Evolutionary conservation across 2,113 vertebrate species (phyloP).

Genomic region (Falcunculus frontatus): DNA sequence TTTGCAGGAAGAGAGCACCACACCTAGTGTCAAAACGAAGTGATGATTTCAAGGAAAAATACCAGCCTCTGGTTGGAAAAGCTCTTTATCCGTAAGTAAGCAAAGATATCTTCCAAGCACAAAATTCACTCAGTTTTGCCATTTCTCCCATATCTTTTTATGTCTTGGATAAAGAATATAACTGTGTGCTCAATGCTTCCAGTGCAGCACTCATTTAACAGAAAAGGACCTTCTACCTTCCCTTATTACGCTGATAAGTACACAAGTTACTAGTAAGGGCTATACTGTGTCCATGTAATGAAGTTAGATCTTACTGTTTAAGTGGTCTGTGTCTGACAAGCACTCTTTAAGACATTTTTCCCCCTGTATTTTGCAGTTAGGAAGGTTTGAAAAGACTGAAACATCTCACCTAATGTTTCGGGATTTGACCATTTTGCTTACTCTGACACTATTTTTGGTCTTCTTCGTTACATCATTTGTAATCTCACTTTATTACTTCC

Average conservation of each 20-base stretch:
- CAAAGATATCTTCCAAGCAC: not conserved
- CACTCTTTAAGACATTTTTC: not conserved
- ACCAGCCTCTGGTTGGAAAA: constrained; percentile 73
- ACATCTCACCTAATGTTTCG: not conserved
- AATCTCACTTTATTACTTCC: not conserved
- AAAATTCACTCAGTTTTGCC: not conserved
- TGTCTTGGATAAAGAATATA: not conserved
- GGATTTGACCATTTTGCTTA: not conserved
- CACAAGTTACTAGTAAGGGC: not conserved
- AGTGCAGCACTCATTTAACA: not conserved
- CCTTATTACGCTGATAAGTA: not conserved
- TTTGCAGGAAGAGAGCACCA: constrained; percentile 72
- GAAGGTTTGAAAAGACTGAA: not conserved
- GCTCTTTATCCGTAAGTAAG: constrained; percentile 72
- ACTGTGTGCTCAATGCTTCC: not conserved
- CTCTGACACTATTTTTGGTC: not conserved
- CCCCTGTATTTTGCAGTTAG: not conserved
- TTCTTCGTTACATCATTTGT: not conserved
- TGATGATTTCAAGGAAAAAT: constrained; percentile 79
- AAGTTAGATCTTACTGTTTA: not conserved
- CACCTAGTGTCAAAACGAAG: constrained; percentile 69
- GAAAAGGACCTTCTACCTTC: not conserved
- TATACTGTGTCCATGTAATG: not conserved
- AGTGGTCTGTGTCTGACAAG: not conserved
- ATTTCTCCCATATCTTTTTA: not conserved